phyloP scores from a whole-genome alignment of 53 echinoderm and acorn worm genomes.

The Holothuria leucospilota region DNA sequence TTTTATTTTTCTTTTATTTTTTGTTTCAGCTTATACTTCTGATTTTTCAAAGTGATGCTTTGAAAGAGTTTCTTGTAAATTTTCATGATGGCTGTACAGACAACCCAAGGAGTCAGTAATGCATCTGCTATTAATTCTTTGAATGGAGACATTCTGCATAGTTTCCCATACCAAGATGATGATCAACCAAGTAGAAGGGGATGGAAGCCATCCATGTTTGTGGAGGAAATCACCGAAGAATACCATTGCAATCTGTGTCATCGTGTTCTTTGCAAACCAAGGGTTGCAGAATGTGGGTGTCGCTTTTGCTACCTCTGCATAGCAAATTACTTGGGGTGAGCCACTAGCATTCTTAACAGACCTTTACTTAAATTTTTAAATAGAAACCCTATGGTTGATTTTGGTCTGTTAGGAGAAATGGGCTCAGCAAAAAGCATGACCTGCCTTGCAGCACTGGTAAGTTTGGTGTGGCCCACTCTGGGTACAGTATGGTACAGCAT shows the following conservation, averaged over 20 bases:
- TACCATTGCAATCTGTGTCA: constrained; percentile 57
- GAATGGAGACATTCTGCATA: neutral
- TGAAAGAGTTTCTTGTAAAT: neutral
- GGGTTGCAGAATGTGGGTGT: constrained; percentile 67
- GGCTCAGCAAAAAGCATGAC: too few relatives aligned
- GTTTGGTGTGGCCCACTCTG: too few relatives aligned
- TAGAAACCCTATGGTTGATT: too few relatives aligned
- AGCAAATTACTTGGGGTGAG: constrained; percentile 38
- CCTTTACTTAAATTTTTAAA: neutral
- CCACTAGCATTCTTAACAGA: neutral
- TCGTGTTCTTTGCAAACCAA: constrained; percentile 64
- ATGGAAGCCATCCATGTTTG: neutral
- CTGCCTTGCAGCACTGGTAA: too few relatives aligned
- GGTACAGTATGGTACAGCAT: too few relatives aligned
- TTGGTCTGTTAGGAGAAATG: too few relatives aligned
- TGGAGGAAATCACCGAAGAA: constrained; percentile 29
- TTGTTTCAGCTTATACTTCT: too few relatives aligned
- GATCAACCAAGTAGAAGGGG: neutral
- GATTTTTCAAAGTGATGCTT: too few relatives aligned
- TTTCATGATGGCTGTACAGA: constrained; percentile 7
- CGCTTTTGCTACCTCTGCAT: constrained; percentile 70
- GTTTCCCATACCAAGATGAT: neutral
- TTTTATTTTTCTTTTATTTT: too few relatives aligned
- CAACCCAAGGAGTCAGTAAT: neutral
- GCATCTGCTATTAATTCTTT: too few relatives aligned